Percentiles rank a stretch among this genome's conserved stretches.
Evolutionary conservation across 2,113 vertebrate species (phyloP).

Genomic region (Semnopithecus entellus): DNA sequence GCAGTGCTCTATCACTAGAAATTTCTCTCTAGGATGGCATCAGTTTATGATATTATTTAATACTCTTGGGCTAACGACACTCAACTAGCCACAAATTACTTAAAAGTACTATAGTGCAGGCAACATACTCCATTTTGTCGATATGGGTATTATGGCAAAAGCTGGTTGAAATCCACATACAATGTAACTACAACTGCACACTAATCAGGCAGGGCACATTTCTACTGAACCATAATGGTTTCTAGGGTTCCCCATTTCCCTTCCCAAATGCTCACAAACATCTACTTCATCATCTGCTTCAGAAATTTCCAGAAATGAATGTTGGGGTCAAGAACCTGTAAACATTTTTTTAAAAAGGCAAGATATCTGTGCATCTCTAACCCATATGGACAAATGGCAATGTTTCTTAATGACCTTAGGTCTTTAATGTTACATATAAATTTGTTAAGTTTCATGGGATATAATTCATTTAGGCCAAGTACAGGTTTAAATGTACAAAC

Average conservation of each 20-base stretch:
- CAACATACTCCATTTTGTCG: not conserved
- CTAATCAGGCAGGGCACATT: not conserved
- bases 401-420: not conserved
- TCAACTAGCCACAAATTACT: not conserved
- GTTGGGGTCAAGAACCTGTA: not conserved
- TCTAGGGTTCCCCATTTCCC: not conserved
- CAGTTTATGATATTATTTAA: not conserved
- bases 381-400: not conserved
- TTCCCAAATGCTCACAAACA: not conserved
- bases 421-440: slow-evolving; percentile 22
- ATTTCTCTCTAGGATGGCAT: not conserved
- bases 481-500: not conserved
- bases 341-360: not conserved
- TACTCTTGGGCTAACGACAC: not conserved
- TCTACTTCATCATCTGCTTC: not conserved
- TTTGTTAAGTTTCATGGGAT: not conserved
- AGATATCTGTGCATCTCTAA: not conserved
- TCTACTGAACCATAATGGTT: not conserved
- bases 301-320: slow-evolving; percentile 23
- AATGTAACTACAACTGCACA: not conserved
- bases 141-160: not conserved
- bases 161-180: not conserved
- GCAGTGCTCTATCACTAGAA: not conserved
- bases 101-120: not conserved
- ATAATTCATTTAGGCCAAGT: not conserved